Percentiles rank a stretch among this genome's conserved stretches.
Evolutionary conservation across 1,140 invertebrate genomes (phyloP).

Genomic region (Pogonognathellus flavescens): DNA sequence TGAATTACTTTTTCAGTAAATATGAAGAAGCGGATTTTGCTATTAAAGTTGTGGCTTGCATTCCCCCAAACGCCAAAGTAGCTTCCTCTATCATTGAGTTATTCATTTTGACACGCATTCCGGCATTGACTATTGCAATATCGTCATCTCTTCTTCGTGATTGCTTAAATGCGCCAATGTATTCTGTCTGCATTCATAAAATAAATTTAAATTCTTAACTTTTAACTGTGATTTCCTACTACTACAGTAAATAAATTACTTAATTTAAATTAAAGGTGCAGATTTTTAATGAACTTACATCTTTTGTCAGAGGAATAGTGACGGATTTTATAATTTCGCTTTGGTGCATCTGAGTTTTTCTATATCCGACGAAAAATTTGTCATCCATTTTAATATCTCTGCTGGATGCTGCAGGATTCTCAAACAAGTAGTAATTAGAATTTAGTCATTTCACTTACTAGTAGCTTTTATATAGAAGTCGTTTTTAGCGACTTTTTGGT

Average conservation of each 20-base stretch:
- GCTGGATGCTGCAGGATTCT: conserved; percentile 66
- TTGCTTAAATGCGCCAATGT: conserved; percentile 74
- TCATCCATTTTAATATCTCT: conserved; percentile 72
- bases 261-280: too few relatives aligned
- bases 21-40: conserved; percentile 70
- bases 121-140: conserved; percentile 75
- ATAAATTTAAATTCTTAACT: too few relatives aligned
- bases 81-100: conserved; percentile 69
- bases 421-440: too few relatives aligned
- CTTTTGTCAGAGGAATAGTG: conserved; percentile 69
- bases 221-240: background rate
- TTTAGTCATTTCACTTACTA: too few relatives aligned
- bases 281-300: conserved; percentile 7
- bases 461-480: too few relatives aligned
- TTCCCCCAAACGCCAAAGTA: conserved; percentile 72
- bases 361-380: conserved; percentile 74
- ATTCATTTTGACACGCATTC: conserved; percentile 70
- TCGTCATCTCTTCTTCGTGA: conserved; percentile 74
- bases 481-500: too few relatives aligned
- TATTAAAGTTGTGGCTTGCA: conserved; percentile 73
- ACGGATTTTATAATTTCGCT: conserved; percentile 73
- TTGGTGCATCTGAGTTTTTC: conserved; percentile 71
- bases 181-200: conserved; percentile 71
- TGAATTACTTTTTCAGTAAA: conserved; percentile 69
- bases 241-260: background rate